Evolutionary conservation across 2,888 invertebrate genomes (phyloP), one percentile per base, ranked within the genome.

Genomic region (Chloromyia formosa): DNA sequence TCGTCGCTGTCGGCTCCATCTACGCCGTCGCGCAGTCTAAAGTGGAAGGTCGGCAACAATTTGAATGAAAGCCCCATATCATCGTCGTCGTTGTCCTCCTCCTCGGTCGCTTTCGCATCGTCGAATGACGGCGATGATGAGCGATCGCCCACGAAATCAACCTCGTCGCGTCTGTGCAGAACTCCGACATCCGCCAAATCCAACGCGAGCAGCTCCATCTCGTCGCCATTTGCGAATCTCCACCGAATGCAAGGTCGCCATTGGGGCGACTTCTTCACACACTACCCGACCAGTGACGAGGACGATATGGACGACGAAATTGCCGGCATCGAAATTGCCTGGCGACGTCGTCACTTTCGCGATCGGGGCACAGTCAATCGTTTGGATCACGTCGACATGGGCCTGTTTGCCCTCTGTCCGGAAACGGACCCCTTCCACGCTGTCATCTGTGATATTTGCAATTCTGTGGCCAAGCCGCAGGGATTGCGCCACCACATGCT

Each of bases 361-460:
- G 62, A 78, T 78, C 72, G 77, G 64, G 73, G 86, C n/a, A 84
- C 87, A 76, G 86, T 89, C 78, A 87, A 88, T 80, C 87, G 89
- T 9, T 86, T 90, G 72, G 86, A 86, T 76, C 82, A 84, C 78
- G 85, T 89, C 85, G 91, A 90, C 83, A 93, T 93, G 90, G 89
- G 89, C 79, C 88, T 93, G 75, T 94, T 92, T 84, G 93, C 93
- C 62, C 88, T 92, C 80, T 92, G 92, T 81, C 94, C 94, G 23
- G 92, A 93, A 81, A 89, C 90, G 84, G 93, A 94, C 85, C 88
- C 89, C 77, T 90, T 94, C 80, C 90, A 90, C 82, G 90, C 93
- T 77, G 92, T 93, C 76, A 90, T 93, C 79, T 94, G 94, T 85
- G 92, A 92, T 84, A 88, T 90, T 83, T 94, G 94, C 84, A 90